These are phyloP conservation scores for Neodon shergylaensis DNA, from an alignment of 2,113 vertebrate genomes.

Conservation along the genomic window DNA sequence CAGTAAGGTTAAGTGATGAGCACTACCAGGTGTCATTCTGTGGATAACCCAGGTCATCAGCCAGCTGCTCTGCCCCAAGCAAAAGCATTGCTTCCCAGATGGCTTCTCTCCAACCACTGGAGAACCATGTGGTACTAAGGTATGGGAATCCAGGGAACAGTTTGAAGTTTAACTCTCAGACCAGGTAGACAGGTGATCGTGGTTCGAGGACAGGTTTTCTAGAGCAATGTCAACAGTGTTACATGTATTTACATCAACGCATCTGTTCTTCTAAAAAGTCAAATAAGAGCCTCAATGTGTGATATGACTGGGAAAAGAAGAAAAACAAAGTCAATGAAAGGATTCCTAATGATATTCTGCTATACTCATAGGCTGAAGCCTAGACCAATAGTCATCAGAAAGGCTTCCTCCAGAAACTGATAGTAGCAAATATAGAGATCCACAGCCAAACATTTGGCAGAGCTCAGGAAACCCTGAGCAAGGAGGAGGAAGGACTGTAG, in stretches of 20 bases:
- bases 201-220: neutral
- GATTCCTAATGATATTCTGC: neutral
- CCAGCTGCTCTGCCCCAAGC: neutral
- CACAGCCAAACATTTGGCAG: neutral
- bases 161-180: neutral
- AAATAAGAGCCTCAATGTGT: neutral
- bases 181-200: neutral
- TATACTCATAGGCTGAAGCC: neutral
- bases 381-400: neutral
- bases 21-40: neutral
- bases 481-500: neutral
- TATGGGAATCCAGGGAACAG: neutral
- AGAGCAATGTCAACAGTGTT: neutral
- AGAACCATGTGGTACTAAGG: neutral
- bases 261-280: neutral
- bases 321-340: neutral
- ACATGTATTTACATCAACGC: neutral
- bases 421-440: neutral
- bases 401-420: neutral
- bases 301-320: neutral
- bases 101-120: neutral
- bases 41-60: neutral
- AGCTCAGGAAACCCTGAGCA: neutral
- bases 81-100: neutral
- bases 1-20: neutral